Evolutionary conservation across 2,113 vertebrate genomes (phyloP).

Genomic region (Trachemys scripta): DNA sequence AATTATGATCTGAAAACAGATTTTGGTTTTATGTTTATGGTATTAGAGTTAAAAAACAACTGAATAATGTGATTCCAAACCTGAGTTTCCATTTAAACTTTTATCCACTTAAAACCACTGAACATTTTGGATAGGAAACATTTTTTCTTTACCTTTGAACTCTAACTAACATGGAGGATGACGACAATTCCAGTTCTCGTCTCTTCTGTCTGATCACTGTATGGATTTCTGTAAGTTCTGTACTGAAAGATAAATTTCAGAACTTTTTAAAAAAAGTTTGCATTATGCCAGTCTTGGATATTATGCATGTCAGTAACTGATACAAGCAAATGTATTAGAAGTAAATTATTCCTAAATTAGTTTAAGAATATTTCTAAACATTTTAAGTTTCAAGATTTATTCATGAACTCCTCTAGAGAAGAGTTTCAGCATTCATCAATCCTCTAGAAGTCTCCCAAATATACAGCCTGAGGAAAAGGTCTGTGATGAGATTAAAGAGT

Average conservation of each 20-base stretch:
- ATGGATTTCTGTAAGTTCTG: slow-evolving; percentile 83
- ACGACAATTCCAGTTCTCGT: slow-evolving; percentile 85
- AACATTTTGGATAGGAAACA: background rate
- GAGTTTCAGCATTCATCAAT: background rate
- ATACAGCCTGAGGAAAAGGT: background rate
- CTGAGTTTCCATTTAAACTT: background rate
- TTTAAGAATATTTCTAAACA: background rate
- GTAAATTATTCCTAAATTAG: background rate
- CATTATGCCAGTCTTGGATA: background rate
- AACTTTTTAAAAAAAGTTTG: background rate
- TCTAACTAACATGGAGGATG: slow-evolving; percentile 80
- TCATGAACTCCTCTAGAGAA: background rate
- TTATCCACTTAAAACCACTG: background rate
- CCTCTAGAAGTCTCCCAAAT: background rate
- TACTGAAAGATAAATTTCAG: slow-evolving; percentile 81
- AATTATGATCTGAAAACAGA: background rate
- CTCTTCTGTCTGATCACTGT: slow-evolving; percentile 77
- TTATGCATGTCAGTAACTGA: background rate
- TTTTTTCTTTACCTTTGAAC: slow-evolving; percentile 75
- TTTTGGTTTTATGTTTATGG: background rate
- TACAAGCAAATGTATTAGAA: background rate
- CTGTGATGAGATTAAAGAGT: background rate
- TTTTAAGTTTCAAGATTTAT: background rate
- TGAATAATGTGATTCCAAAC: background rate
- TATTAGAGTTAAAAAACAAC: background rate